A percentile compares a stretch with the other conserved stretches of the same genome.
phyloP scores from a whole-genome alignment of 1,140 invertebrate genomes.

The Cotesia chilonis region DNA sequence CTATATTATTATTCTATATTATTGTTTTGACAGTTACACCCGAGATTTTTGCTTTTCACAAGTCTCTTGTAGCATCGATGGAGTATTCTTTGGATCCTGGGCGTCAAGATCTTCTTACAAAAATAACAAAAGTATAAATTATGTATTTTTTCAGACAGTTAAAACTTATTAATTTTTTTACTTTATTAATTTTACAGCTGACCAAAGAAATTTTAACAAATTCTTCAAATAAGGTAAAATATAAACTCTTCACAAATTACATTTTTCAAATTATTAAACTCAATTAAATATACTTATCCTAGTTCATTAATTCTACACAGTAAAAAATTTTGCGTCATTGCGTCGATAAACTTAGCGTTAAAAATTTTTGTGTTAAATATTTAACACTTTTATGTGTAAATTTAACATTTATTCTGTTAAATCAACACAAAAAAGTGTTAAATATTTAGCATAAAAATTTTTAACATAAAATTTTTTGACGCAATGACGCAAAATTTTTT shows the following conservation, averaged over 20 bases:
- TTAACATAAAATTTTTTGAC: no score
- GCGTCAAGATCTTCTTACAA: not conserved
- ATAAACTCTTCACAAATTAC: not conserved
- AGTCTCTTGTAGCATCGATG: not conserved
- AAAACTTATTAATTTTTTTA: slow-evolving; percentile 4
- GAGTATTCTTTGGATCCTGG: not conserved
- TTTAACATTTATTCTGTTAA: no score
- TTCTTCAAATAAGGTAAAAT: not conserved
- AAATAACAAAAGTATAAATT: slow-evolving; percentile 2
- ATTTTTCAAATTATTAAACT: not conserved
- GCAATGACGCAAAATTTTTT: no score
- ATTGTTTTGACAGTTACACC: not conserved
- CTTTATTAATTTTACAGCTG: slow-evolving; percentile 5
- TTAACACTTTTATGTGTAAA: no score
- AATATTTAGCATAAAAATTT: no score
- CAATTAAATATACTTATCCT: not conserved
- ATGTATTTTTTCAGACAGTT: not conserved
- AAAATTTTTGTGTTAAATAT: no score
- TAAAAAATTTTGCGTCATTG: no score
- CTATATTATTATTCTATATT: not conserved
- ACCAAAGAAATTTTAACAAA: not conserved
- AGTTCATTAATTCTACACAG: not conserved
- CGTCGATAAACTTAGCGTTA: no score
- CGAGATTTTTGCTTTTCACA: not conserved
- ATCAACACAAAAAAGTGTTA: no score